These are phyloP conservation scores for Drosophila gunungcola DNA, from an alignment of 1,140 invertebrate genomes.

Conservation along the genomic window DNA sequence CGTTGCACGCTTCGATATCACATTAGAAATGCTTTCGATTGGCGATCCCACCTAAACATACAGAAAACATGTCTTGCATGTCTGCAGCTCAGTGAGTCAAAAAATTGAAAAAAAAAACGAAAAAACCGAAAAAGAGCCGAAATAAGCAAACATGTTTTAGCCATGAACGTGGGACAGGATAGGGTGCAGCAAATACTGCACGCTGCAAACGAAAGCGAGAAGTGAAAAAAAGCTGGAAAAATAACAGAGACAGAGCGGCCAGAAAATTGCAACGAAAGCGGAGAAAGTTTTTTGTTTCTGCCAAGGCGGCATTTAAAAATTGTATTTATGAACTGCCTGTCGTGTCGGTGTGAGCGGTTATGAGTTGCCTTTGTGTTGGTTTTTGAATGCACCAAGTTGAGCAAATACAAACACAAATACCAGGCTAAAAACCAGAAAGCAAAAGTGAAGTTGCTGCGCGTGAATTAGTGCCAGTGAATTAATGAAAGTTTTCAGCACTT, in stretches of 20 bases:
- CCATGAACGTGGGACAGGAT: slow-evolving; percentile 65
- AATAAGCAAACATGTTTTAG: slow-evolving; percentile 66
- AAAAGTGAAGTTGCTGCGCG: slow-evolving; percentile 50
- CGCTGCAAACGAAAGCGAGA: slow-evolving; percentile 46
- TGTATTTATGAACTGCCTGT: slow-evolving; percentile 65
- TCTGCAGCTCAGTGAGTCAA: slow-evolving; percentile 35
- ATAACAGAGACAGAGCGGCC: slow-evolving; percentile 18
- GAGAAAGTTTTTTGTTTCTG: slow-evolving; percentile 70
- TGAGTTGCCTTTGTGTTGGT: slow-evolving; percentile 26
- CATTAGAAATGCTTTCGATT: slow-evolving; percentile 81
- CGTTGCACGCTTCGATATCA: slow-evolving; percentile 72
- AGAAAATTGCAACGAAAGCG: slow-evolving; percentile 74
- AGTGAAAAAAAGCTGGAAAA: slow-evolving; percentile 21
- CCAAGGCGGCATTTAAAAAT: slow-evolving; percentile 78
- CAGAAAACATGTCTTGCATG: slow-evolving; percentile 68
- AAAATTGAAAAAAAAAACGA: slow-evolving; percentile 2
- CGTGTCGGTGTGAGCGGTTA: slow-evolving; percentile 14
- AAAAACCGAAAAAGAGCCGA: slow-evolving; percentile 25
- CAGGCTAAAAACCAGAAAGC: slow-evolving; percentile 52
- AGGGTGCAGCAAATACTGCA: slow-evolving; percentile 57
- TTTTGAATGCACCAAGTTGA: slow-evolving; percentile 8
- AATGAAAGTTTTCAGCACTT: slow-evolving; percentile 64
- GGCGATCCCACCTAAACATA: slow-evolving; percentile 43
- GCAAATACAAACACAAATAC: slow-evolving; percentile 23
- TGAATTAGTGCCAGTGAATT: slow-evolving; percentile 70